phyloP scores from a whole-genome alignment of 2,888 invertebrate species.

The Eurytoma adleriae region DNA sequence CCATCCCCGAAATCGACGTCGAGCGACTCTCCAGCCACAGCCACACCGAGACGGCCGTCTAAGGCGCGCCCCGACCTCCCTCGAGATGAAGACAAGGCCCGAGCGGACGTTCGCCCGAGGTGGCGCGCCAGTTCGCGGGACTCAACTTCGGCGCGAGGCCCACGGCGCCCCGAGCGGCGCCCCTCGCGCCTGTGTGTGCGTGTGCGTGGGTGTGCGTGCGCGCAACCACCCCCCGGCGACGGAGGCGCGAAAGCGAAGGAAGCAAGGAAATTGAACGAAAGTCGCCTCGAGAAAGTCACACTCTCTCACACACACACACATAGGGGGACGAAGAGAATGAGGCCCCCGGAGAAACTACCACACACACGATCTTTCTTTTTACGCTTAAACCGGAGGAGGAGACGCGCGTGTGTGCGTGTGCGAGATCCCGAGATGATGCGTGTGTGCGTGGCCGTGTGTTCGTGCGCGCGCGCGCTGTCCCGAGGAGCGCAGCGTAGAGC shows the following conservation, averaged over 20 bases:
- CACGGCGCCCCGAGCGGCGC: too few relatives aligned
- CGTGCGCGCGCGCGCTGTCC: background rate
- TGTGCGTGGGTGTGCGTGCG: slow-evolving; percentile 15
- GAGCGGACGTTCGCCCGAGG: background rate
- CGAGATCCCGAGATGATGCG: background rate
- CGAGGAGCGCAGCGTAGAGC: background rate
- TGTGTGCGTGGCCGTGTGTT: background rate
- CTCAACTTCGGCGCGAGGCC: too few relatives aligned
- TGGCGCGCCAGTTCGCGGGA: background rate
- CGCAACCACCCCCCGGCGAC: background rate
- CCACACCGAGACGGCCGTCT: slow-evolving; percentile 96
- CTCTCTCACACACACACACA: background rate
- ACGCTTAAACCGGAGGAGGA: too few relatives aligned
- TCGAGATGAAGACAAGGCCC: background rate
- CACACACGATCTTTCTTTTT: too few relatives aligned
- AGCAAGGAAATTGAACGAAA: too few relatives aligned
- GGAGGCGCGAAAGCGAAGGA: too few relatives aligned
- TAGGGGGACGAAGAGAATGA: background rate
- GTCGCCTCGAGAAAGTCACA: background rate
- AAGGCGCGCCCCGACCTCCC: slow-evolving; percentile 67
- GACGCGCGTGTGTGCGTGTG: background rate
- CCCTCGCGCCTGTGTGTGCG: slow-evolving; percentile 5
- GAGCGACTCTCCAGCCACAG: slow-evolving; percentile 94
- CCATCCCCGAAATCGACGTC: slow-evolving; percentile 94
- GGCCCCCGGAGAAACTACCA: background rate